Base-by-base conservation (phyloP, 2,797 vertebrate genomes). In the Parambassis ranga region DNA sequence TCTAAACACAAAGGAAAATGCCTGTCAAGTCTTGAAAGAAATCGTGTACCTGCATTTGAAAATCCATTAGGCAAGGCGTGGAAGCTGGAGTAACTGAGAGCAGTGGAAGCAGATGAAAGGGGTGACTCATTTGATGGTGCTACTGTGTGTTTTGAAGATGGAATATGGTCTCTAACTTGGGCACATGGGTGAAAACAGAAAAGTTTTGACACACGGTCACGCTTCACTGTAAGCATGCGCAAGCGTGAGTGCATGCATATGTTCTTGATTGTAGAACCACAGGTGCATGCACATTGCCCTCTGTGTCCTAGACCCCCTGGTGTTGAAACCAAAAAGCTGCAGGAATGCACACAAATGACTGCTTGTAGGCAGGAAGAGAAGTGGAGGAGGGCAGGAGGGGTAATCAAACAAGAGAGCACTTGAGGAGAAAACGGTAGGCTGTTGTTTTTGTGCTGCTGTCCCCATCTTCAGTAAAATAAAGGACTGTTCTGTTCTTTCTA, bases 41-140 rank as follows among this genome's bases (percentile, higher is more conserved):
- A 86, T 81, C 37, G 30, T 84, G 81, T 75, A 87, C 82, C 84
- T 90, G 84, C 86, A 88, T 89, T 89, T 90, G 84, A 89, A 89
- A 91, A 89, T 89, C 88, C 90, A 91, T 91, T 90, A 89, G 84
- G 76, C 80, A 65, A 83, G 82, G 79, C 70, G 69, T 78, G 61
- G 77, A 82, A 79, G 76, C 79, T 58, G 77, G 57, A 83, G 74
- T 63, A 77, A 85, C 79, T n/a, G 69, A 79, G 71, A 80, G 76
- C 58, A 74, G 75, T 70, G 72, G 77, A 82, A 77, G 70, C 67
- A 76, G 83, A 91, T 89, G 83, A 91, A 90, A 89, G 84, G 79
- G 75, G 70, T 73, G 86, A 87, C 67, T 85, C 82, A 86, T 74
- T 86, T 47, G 44, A 53, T 66, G 84, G 74, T 67, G 57, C 61